A percentile compares a stretch with the other conserved stretches of the same genome.
Conservation (phyloP, 2,888 invertebrate genomes). For the Volucella zonaria region DNA sequence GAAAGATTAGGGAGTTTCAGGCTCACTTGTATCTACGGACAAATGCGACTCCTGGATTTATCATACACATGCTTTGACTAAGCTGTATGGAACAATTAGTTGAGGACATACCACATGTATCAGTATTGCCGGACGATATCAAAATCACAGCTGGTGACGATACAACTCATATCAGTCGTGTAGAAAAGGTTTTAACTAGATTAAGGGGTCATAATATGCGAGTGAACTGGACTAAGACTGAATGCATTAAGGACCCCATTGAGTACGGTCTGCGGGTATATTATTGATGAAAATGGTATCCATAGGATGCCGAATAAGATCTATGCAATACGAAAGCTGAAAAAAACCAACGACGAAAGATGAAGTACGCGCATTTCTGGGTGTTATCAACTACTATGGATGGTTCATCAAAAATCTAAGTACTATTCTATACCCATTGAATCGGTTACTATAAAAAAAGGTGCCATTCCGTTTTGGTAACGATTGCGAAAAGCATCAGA, state of each 20-base stretch:
- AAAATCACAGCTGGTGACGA: constrained; percentile 75
- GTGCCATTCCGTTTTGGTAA: constrained; percentile 75
- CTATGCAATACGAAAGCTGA: constrained; percentile 76
- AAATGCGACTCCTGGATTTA: constrained; percentile 76
- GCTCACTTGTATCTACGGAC: constrained; percentile 71
- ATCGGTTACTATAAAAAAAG: constrained; percentile 75
- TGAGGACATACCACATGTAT: constrained; percentile 75
- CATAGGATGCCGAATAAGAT: constrained; percentile 77
- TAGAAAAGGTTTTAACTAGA: constrained; percentile 74
- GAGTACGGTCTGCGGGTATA: too few relatives aligned
- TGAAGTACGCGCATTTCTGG: constrained; percentile 76
- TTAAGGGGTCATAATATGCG: constrained; percentile 75
- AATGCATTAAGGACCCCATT: constrained; percentile 74
- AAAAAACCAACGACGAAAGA: constrained; percentile 75
- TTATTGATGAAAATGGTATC: constrained; percentile 77
- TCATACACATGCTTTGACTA: constrained; percentile 77
- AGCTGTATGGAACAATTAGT: constrained; percentile 76
- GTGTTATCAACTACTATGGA: constrained; percentile 48
- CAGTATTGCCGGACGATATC: constrained; percentile 76
- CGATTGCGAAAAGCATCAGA: constrained; percentile 75
- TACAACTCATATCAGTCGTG: constrained; percentile 73
- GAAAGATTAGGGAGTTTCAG: constrained; percentile 51
- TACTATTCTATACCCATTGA: constrained; percentile 75
- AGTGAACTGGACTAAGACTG: constrained; percentile 76
- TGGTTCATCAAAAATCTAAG: too few relatives aligned